Base-by-base conservation (phyloP, 2,113 vertebrate species). In the Laticauda colubrina region DNA sequence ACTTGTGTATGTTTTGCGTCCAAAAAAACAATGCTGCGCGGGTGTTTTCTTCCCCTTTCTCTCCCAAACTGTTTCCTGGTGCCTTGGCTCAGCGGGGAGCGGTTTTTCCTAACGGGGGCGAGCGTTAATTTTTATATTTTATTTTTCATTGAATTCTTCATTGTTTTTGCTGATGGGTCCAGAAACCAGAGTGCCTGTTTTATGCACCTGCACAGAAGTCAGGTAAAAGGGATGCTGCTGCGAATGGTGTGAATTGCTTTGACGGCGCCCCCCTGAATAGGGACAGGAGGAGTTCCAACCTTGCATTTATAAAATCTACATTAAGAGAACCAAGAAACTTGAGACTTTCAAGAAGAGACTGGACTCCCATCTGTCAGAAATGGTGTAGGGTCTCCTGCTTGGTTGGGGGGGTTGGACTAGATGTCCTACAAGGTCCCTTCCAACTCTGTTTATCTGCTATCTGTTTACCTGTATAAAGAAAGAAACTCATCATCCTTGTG, bases 1-100 rank as follows among this genome's bases (percentile, higher is more conserved):
- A 98, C 96, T 97, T 98, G 97, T 98, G 98, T 97, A 97, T 97
- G 97, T 98, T 98, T 98, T 98, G 98, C 96, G 97, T 98, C 98
- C 98, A 97, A 96, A 98, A 96, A 98, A 98, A 98, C 98, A 98
- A 98, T 98, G 97, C 98, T 98, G 97, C 95, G 94, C 96, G 95
- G 96, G 96, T 97, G 59, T 88, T 92, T 88, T 55, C 48, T 92
- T 34, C 56, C 56, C 26, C 55, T 15, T 9, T 39, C 96, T 96
- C 94, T 92, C 94, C 93, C 93, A 96, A 97, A 95, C 91, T 89
- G 88, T 61, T 85, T 85, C 95, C 94, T 93, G 29, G 90, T 93
- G 95, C 95, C 1, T 92, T 55, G 10, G 21, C 88, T 56, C 64
- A 87, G 89, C 53, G 85, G 94, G 95, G 94, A 96, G 95, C 93